Evolutionary conservation across 2,113 vertebrate genomes (phyloP).

Genomic region (Onychorhynchus coronatus): DNA sequence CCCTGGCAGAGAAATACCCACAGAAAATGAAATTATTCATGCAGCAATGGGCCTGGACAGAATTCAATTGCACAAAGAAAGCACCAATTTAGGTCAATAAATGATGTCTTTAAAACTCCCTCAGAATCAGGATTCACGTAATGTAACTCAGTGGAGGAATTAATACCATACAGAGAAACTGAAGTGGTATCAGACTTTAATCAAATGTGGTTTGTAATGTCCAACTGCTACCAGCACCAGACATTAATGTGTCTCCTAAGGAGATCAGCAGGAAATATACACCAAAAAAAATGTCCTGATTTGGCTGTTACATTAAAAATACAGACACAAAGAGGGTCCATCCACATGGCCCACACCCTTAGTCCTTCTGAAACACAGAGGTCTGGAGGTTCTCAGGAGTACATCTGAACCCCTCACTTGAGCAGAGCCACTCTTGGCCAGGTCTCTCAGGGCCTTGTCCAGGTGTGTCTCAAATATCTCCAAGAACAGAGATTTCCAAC

Average conservation of each 20-base stretch:
- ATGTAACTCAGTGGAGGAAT: not conserved
- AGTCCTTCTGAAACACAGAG: not conserved
- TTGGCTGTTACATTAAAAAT: not conserved
- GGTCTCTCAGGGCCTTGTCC: not conserved
- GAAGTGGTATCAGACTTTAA: not conserved
- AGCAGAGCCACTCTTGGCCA: not conserved
- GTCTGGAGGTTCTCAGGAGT: not conserved
- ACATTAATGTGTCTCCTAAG: not conserved
- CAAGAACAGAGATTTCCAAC: not conserved
- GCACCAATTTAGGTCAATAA: not conserved
- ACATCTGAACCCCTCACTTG: accelerated
- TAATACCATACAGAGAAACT: not conserved
- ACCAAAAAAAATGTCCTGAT: not conserved
- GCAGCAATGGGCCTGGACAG: not conserved
- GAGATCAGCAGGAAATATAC: not conserved
- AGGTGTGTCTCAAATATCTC: not conserved
- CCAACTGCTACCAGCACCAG: not conserved
- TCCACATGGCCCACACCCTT: not conserved
- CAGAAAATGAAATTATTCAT: not conserved
- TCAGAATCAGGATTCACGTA: not conserved
- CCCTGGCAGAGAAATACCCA: not conserved
- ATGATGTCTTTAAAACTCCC: not conserved
- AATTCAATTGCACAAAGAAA: not conserved
- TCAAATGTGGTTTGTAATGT: not conserved
- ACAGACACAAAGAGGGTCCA: not conserved